These are phyloP conservation scores for Ophioninae sp. DNA, from an alignment of 2,888 invertebrate genomes.

Conservation along the genomic window DNA sequence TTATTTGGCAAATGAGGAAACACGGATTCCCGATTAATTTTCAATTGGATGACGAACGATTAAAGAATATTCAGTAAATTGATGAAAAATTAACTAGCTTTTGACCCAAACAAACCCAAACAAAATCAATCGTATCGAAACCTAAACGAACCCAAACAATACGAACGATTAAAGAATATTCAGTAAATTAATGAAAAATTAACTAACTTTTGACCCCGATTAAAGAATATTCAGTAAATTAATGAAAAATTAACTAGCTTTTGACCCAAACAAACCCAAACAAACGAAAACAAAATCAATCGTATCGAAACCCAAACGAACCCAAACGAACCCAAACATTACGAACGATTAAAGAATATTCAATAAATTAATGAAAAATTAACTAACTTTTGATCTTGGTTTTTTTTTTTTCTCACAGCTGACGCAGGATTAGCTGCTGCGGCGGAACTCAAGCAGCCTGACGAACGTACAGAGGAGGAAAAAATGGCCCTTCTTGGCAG, in stretches of 20 bases:
- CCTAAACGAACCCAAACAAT: too few relatives aligned
- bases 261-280: too few relatives aligned
- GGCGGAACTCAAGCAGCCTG: constrained; percentile 85
- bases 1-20: not conserved
- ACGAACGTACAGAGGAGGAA: constrained; percentile 90
- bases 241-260: not conserved
- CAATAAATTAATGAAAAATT: not conserved
- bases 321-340: too few relatives aligned
- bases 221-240: not conserved
- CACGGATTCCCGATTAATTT: not conserved
- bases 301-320: too few relatives aligned
- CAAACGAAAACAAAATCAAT: too few relatives aligned
- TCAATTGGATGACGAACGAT: not conserved
- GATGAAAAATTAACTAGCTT: not conserved
- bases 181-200: not conserved
- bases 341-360: not conserved
- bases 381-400: not conserved
- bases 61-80: not conserved
- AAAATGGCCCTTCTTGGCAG: constrained; percentile 95
- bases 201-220: not conserved
- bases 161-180: not conserved
- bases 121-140: too few relatives aligned
- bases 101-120: too few relatives aligned
- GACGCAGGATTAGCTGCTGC: constrained; percentile 85
- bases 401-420: constrained; percentile 65